Base-by-base conservation (phyloP, 2,797 vertebrate species). In the Saxicola maurus region DNA sequence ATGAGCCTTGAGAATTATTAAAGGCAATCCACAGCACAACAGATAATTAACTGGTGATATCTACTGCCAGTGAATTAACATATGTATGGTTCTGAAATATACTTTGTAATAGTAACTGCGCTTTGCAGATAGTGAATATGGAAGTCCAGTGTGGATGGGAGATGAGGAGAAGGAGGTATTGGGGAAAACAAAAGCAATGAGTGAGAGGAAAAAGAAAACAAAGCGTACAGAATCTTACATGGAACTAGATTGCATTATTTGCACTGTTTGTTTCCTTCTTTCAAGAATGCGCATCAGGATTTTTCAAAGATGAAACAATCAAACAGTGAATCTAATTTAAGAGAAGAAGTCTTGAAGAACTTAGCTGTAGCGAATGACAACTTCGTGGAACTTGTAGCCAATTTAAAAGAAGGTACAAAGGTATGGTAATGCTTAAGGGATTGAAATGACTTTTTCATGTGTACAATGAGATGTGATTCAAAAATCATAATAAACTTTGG, bases 261-360 rank as follows among this genome's bases (percentile, higher is more conserved):
- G 43, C 25, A 57, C 13, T 69, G 28, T 13, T 82, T 79, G 62
- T 62, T n/a, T 11, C 35, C 5, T 80, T 21, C 53, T 91, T 84
- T 76, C 65, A 76, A 96, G 96, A 96, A 81, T 78, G 98, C 98
- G 38, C 98, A 99, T 93, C 99, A 99, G 92, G 99, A 99, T 93
- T 99, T 99, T 96, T 98, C 99, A 8, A 98, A 98, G 96, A 98
- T 99, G 96, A 99, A 99, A 91, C 99, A 99, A 94, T 99, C 98
- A 89, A 99, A 99, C 96, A 96, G 97, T 5, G 99, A 99, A 96
- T 98, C 98, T 85, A 99, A 98, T 91, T 97, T 98, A 97, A 98
- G 99, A 96, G 99, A 99, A 96, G 99, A 99, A 94, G 98, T 99
- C 89, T 95, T 99, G 94, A 99, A 99, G 97, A 99, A 99, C 95